phyloP scores from a whole-genome alignment of 2,113 vertebrate species.

The Sceloporus undulatus region DNA sequence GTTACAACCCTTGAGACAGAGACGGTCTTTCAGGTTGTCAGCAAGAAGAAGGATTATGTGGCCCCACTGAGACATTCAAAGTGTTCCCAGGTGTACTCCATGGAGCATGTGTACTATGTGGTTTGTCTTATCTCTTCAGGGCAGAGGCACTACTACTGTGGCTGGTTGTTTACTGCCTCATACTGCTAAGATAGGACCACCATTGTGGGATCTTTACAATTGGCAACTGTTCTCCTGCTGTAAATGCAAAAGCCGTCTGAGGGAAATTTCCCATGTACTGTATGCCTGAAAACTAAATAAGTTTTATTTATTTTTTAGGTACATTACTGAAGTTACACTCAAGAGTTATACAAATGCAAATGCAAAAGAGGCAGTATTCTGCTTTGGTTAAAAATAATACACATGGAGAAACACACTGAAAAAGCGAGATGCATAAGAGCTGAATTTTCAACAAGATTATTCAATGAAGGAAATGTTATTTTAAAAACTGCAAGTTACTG shows the following conservation, averaged over 20 bases:
- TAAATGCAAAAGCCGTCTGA: not conserved
- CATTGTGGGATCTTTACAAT: not conserved
- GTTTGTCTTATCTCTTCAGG: not conserved
- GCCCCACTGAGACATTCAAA: not conserved
- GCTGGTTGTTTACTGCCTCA: not conserved
- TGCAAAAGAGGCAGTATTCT: not conserved
- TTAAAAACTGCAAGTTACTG: not conserved
- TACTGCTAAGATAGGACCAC: not conserved
- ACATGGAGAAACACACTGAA: not conserved
- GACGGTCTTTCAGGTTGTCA: not conserved
- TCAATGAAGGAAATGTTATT: not conserved
- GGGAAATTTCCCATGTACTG: not conserved
- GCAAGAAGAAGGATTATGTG: not conserved
- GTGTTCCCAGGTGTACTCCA: not conserved
- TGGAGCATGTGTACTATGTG: not conserved
- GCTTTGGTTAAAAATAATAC: not conserved
- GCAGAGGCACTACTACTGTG: not conserved
- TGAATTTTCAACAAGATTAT: not conserved
- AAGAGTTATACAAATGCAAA: not conserved
- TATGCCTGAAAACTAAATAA: too few species aligned
- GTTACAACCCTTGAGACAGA: constrained; percentile 4
- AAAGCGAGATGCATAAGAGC: not conserved
- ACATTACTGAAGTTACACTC: not conserved
- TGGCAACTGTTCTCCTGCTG: not conserved
- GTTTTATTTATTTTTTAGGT: not conserved